phyloP scores from a whole-genome alignment of 2,113 vertebrate species.

The Girardinichthys multiradiatus region DNA sequence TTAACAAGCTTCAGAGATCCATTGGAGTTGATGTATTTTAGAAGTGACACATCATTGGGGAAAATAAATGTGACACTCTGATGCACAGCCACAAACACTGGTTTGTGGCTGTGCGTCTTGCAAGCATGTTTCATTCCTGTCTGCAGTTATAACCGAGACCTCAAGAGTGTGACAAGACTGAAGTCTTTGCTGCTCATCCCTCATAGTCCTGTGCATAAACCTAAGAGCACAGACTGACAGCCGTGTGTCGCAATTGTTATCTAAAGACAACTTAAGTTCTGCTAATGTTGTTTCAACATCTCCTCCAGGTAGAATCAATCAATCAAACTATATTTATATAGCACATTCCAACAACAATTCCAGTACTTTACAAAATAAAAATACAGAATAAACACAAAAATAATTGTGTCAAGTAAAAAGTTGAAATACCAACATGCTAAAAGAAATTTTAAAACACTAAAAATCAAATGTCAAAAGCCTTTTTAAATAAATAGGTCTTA shows the following conservation, averaged over 20 bases:
- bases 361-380: too few relatives aligned
- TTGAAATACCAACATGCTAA: too few relatives aligned
- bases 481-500: too few relatives aligned
- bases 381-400: too few relatives aligned
- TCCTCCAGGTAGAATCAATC: constrained; percentile 28
- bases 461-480: too few relatives aligned
- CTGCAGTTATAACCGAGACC: constrained; percentile 15
- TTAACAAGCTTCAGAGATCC: constrained; percentile 4
- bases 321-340: too few relatives aligned
- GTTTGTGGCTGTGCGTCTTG: neutral
- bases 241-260: constrained; percentile 7
- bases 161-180: constrained; percentile 21
- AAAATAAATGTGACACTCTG: constrained; percentile 18
- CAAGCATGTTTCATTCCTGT: constrained; percentile 1
- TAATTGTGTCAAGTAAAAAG: too few relatives aligned
- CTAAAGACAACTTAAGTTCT: constrained; percentile 25
- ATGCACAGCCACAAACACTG: neutral
- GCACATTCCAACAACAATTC: too few relatives aligned
- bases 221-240: constrained; percentile 9
- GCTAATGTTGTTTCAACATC: constrained; percentile 3
- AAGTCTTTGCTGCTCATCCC: constrained; percentile 45
- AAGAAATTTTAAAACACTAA: too few relatives aligned
- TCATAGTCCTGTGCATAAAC: constrained; percentile 28
- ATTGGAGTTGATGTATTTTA: neutral
- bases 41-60: neutral